Base-by-base conservation (phyloP, 2,797 vertebrate genomes). In the Limosa lapponica region DNA sequence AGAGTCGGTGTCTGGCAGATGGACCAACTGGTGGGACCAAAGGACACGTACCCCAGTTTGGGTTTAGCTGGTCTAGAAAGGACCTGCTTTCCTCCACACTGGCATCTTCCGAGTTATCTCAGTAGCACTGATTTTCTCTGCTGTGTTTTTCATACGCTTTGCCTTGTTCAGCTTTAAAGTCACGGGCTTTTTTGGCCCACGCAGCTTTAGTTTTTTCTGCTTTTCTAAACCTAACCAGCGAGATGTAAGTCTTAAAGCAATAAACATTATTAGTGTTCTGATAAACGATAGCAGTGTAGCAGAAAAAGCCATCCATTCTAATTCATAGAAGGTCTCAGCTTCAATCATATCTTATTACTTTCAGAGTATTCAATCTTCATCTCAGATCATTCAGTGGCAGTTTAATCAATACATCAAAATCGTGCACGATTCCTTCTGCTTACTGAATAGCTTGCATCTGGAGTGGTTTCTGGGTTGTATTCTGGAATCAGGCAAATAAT, bases 341-440 rank as follows among this genome's bases (percentile, higher is more conserved):
- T 93, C 95, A 79, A 93, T 95, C 91, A 89, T 84, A 57, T 66
- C 89, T 94, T 73, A 93, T 91, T 92, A 82, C 77, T 90, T 88
- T 61, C 61, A 75, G 62, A 34, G 82, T 55, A 80, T 80, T 96
- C 65, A 30, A 64, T 97, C 91, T 96, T 94, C 70, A 93, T 93
- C 90, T 89, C 82, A 73, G 52, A 91, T 87, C 80, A 70, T 55
- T 90, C 82, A 12, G 55, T 43, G 80, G 85, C 91, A 94, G 51
- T 93, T 96, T 65, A 91, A 95, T 96, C 96, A 94, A 96, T 96
- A 94, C 62, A 72, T 91, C 93, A 96, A 95, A 94, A 95, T 64
- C 41, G 17, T 18, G 73, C 77, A 59, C 80, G 64, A 37, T 84
- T 83, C 73, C 74, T 93, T 84, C 78, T 83, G 41, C 85, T 86